Evolutionary conservation across 1,140 invertebrate species (phyloP).

Genomic region (Caenorhabditis brenneri): DNA sequence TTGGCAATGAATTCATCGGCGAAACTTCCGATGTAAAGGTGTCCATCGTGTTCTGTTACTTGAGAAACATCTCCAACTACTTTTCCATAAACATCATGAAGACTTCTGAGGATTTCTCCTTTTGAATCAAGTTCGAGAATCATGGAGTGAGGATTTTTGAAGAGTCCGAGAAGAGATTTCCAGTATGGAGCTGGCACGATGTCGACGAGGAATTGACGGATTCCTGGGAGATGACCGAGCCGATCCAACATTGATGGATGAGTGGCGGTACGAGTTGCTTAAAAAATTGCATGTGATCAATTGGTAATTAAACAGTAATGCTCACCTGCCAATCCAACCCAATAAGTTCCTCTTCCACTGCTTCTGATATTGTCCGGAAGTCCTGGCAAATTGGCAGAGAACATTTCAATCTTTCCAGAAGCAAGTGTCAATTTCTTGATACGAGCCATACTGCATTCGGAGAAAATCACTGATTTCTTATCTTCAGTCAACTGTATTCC

Average conservation of each 20-base stretch:
- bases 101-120: slow-evolving; percentile 71
- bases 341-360: slow-evolving; percentile 67
- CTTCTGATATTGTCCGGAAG: slow-evolving; percentile 72
- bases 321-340: slow-evolving; percentile 55
- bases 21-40: slow-evolving; percentile 10
- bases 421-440: slow-evolving; percentile 63
- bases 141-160: slow-evolving; percentile 71
- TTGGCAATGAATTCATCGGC: neutral
- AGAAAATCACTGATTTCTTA: slow-evolving; percentile 66
- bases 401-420: slow-evolving; percentile 65
- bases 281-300: neutral
- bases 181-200: slow-evolving; percentile 57
- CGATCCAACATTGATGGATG: slow-evolving; percentile 1
- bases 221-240: slow-evolving; percentile 12
- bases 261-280: neutral
- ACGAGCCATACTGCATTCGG: slow-evolving; percentile 70
- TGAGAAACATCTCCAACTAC: slow-evolving; percentile 71
- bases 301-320: slow-evolving; percentile 42
- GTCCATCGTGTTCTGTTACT: slow-evolving; percentile 52
- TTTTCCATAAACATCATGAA: slow-evolving; percentile 71
- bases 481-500: slow-evolving; percentile 71
- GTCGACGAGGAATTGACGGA: slow-evolving; percentile 54
- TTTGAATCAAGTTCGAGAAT: slow-evolving; percentile 71
- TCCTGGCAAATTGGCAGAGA: slow-evolving; percentile 72
- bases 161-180: slow-evolving; percentile 60